Conservation (phyloP, 35 echinoderm and acorn worm species). For the Hemicentrotus pulcherrimus region DNA sequence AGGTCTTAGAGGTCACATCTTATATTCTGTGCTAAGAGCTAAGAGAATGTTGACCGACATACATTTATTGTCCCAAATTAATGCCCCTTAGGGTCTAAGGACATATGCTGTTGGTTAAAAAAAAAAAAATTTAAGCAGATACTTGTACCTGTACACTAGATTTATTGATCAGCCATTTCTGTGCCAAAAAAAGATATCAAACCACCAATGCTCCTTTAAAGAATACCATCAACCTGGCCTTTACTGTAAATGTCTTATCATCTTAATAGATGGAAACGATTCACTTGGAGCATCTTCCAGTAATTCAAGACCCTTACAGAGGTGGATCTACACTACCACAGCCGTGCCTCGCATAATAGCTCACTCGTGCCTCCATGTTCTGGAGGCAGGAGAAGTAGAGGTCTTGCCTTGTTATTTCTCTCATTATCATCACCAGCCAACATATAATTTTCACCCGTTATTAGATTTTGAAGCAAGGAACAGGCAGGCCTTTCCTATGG, state of each 20-base stretch:
- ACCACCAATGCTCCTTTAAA: too few species aligned
- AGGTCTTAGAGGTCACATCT: neutral
- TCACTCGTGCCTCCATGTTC: neutral
- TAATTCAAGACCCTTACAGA: neutral
- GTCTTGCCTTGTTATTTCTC: neutral
- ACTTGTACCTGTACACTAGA: too few species aligned
- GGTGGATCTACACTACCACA: neutral
- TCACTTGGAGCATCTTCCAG: neutral
- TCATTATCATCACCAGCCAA: conserved; percentile 2
- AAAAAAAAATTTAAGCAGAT: too few species aligned
- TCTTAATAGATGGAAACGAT: neutral
- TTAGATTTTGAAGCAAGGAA: neutral
- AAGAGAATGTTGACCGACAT: too few species aligned
- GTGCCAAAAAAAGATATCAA: too few species aligned
- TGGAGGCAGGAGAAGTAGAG: neutral
- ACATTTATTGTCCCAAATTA: too few species aligned
- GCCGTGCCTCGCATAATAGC: neutral
- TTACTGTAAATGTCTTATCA: neutral
- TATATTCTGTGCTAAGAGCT: too few species aligned
- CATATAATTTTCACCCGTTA: neutral
- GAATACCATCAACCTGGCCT: too few species aligned
- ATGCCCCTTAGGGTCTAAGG: too few species aligned
- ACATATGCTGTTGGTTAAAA: too few species aligned
- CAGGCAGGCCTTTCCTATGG: neutral
- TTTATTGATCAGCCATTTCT: too few species aligned